Evolutionary conservation across 2,113 vertebrate genomes (phyloP).

Genomic region (Balaenoptera acutorostrata): DNA sequence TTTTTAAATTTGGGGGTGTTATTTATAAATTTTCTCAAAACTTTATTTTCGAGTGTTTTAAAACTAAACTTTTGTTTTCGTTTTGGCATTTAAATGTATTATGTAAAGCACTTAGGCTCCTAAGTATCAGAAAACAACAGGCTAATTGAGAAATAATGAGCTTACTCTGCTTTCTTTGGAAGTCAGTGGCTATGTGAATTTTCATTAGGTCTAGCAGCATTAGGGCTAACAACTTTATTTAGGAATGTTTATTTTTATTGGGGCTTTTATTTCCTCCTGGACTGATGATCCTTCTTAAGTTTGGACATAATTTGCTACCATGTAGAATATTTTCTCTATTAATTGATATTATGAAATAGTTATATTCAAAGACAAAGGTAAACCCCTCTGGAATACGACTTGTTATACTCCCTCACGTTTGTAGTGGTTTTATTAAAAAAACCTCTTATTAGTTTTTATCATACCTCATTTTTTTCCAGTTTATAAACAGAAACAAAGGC

Average conservation of each 20-base stretch:
- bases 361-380: neutral
- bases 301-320: conserved; percentile 11
- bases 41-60: neutral
- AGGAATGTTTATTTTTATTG: conserved; percentile 25
- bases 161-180: neutral
- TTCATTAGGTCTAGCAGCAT: neutral
- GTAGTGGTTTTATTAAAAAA: neutral
- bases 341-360: neutral
- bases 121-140: neutral
- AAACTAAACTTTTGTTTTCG: neutral
- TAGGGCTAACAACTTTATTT: neutral
- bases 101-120: neutral
- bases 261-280: neutral
- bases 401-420: neutral
- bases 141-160: neutral
- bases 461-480: neutral
- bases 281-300: neutral
- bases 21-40: conserved; percentile 9
- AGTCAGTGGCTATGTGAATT: neutral
- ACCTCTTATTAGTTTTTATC: neutral
- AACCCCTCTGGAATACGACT: neutral
- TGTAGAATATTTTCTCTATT: conserved; percentile 15
- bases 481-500: neutral
- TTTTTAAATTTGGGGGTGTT: neutral
- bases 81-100: conserved; percentile 25